phyloP scores from a whole-genome alignment of 1,140 invertebrate genomes.

The Psilanteris sp. region DNA sequence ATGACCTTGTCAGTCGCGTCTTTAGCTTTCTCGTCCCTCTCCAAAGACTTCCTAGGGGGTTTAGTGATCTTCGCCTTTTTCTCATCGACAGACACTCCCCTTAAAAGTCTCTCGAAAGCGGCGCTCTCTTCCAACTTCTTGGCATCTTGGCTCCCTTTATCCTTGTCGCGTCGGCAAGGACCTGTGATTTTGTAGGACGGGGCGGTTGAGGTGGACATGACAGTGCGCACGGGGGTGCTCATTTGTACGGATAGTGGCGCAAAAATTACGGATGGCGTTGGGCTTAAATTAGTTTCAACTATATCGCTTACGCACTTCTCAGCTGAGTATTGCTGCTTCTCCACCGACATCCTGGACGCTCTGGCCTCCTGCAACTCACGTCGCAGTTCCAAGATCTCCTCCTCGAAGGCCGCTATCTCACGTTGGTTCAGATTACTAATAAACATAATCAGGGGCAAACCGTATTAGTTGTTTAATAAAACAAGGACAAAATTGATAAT shows the following conservation, averaged over 20 bases:
- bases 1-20: slow-evolving; percentile 27
- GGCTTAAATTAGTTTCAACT: slow-evolving; percentile 58
- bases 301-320: slow-evolving; percentile 77
- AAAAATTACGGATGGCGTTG: slow-evolving; percentile 71
- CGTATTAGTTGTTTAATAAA: background rate
- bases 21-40: slow-evolving; percentile 6
- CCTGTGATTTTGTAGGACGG: slow-evolving; percentile 47
- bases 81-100: slow-evolving; percentile 8
- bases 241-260: slow-evolving; percentile 70
- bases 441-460: slow-evolving; percentile 12
- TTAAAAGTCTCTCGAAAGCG: slow-evolving; percentile 23
- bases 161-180: too few relatives aligned
- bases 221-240: slow-evolving; percentile 76
- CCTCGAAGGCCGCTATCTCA: slow-evolving; percentile 78
- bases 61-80: slow-evolving; percentile 37
- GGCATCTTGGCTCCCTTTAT: too few relatives aligned
- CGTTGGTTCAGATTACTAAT: slow-evolving; percentile 72
- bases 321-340: slow-evolving; percentile 66
- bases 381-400: slow-evolving; percentile 75
- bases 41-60: slow-evolving; percentile 44
- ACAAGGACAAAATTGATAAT: too few relatives aligned
- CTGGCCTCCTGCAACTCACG: slow-evolving; percentile 77
- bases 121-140: too few relatives aligned
- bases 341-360: slow-evolving; percentile 70
- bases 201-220: slow-evolving; percentile 58